Evolutionary conservation across 2,888 invertebrate species (phyloP).

Genomic region (Ormyrus pomaceus): DNA sequence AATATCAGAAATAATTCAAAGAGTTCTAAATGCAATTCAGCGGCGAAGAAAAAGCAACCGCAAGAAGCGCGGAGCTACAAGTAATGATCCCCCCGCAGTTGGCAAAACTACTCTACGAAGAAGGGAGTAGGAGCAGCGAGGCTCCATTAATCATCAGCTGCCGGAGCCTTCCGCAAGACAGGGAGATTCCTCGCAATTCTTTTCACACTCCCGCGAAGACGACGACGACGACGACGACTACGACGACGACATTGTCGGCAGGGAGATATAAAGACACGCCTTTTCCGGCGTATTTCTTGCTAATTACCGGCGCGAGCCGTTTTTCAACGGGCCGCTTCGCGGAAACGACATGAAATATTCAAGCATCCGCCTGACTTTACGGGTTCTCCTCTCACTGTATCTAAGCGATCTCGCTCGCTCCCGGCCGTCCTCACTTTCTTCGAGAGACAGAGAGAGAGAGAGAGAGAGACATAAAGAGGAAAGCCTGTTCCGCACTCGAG

Average conservation of each 20-base stretch:
- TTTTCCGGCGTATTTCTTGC: conserved; percentile 66
- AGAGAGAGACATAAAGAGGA: no score
- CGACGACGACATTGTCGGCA: background rate
- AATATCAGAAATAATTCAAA: no score
- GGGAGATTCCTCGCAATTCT: conserved; percentile 9
- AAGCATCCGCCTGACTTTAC: conserved; percentile 59
- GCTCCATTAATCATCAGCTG: background rate
- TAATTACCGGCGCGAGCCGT: conserved; percentile 67
- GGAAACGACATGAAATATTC: conserved; percentile 69
- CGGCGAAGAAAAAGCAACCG: background rate
- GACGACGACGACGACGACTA: conserved; percentile 29
- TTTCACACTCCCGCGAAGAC: conserved; percentile 4
- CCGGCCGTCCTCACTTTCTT: no score
- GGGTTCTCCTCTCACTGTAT: conserved; percentile 32
- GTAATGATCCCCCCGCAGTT: no score
- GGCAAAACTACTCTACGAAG: no score
- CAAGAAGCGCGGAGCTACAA: background rate
- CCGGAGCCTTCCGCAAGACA: background rate
- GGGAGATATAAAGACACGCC: conserved; percentile 56
- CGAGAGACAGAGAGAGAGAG: no score
- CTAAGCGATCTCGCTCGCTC: no score
- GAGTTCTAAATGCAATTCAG: background rate
- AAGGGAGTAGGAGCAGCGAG: no score
- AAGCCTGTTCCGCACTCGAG: background rate
- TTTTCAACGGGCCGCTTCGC: conserved; percentile 62